These are phyloP conservation scores for Limnothrissa miodon DNA, from an alignment of 2,113 vertebrate genomes.

Conservation along the genomic window DNA sequence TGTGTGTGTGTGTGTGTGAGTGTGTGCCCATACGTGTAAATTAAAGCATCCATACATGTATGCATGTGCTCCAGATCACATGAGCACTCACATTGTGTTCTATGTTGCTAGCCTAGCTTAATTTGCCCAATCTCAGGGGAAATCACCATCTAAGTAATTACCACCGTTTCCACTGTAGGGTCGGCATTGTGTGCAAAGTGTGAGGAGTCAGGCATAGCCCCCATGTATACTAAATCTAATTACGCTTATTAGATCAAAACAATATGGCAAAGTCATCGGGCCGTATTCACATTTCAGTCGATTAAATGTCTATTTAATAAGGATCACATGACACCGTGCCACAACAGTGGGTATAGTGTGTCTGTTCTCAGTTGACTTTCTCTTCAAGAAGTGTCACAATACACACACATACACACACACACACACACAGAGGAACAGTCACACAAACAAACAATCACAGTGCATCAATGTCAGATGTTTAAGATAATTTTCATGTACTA, in stretches of 20 bases:
- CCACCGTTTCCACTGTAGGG: neutral
- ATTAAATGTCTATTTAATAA: conserved; percentile 12
- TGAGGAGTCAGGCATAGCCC: neutral
- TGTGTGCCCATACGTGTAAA: neutral
- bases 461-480: neutral
- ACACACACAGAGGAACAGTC: neutral
- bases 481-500: neutral
- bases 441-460: neutral
- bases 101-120: neutral
- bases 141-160: neutral
- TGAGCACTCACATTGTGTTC: neutral
- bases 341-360: neutral
- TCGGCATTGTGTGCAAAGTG: neutral
- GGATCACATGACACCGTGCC: neutral
- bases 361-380: neutral
- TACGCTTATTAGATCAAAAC: conserved; percentile 14
- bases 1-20: neutral
- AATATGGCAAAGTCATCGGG: neutral
- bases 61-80: neutral
- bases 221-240: neutral
- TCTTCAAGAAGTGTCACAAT: neutral
- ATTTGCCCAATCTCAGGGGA: neutral
- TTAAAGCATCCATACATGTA: neutral
- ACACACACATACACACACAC: neutral
- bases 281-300: conserved; percentile 6